These are phyloP conservation scores for Hypsopygia costalis DNA, from an alignment of 2,888 invertebrate genomes.

Conservation along the genomic window DNA sequence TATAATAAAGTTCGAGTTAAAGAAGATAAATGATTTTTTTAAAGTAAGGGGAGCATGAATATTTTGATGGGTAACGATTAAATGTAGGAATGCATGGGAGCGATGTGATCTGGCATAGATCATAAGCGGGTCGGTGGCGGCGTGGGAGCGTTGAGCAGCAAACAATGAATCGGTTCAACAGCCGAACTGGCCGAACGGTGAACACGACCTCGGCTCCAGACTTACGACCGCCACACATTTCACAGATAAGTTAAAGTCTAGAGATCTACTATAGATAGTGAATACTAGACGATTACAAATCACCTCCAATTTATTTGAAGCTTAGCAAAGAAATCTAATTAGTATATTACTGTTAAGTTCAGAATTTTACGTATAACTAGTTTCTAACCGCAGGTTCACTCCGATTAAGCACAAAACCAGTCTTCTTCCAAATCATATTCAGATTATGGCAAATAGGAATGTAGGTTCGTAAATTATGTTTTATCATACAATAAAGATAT, in stretches of 20 bases:
- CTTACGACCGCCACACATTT: constrained; percentile 22
- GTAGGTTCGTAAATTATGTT: too few species aligned
- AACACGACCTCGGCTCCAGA: constrained; percentile 18
- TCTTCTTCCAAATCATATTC: too few species aligned
- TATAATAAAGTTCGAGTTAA: neutral
- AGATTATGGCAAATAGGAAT: too few species aligned
- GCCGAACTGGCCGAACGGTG: constrained; percentile 44
- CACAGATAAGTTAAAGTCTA: neutral
- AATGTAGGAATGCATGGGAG: constrained; percentile 27
- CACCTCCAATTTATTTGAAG: too few species aligned
- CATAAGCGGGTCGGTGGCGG: constrained; percentile 29
- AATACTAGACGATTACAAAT: too few species aligned
- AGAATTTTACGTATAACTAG: too few species aligned
- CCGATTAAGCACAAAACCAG: too few species aligned
- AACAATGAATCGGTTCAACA: constrained; percentile 65
- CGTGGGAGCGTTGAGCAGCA: constrained; percentile 47
- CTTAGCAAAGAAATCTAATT: too few species aligned
- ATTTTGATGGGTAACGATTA: constrained; percentile 15
- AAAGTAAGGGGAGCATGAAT: neutral
- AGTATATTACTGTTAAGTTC: too few species aligned
- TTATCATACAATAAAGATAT: too few species aligned
- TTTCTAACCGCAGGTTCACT: too few species aligned
- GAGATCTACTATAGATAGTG: too few species aligned
- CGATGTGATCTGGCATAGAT: constrained; percentile 29
- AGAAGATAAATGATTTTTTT: constrained; percentile 1